Conservation (phyloP, 2,113 vertebrate genomes). For the Prionailurus viverrinus region DNA sequence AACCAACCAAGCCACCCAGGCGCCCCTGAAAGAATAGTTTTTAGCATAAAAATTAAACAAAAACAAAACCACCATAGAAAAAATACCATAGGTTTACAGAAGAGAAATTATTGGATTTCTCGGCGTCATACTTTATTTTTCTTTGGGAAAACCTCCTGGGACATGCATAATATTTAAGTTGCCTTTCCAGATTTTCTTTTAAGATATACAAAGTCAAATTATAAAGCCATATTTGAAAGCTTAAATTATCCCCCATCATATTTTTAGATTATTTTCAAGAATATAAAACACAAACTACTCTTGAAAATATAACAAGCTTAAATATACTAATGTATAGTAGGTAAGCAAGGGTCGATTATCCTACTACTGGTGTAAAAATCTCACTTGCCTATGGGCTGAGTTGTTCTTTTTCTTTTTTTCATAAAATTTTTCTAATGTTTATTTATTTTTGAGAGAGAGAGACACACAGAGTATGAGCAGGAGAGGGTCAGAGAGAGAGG, state of each 20-base stretch:
- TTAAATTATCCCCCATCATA: background rate
- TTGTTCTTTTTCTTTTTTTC: background rate
- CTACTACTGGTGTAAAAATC: background rate
- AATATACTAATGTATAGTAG: background rate
- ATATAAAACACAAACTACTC: background rate
- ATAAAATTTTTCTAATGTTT: no score
- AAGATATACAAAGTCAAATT: background rate
- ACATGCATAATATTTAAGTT: background rate
- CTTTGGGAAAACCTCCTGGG: background rate
- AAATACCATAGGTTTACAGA: background rate
- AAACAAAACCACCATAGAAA: background rate
- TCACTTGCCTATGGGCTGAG: background rate
- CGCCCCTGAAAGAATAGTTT: background rate
- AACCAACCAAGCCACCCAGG: no score
- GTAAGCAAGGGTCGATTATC: background rate
- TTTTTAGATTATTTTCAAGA: background rate
- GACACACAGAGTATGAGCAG: no score
- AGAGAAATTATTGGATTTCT: background rate
- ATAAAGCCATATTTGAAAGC: background rate
- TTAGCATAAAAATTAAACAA: background rate
- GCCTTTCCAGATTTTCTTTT: background rate
- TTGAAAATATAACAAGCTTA: background rate
- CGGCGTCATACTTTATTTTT: background rate
- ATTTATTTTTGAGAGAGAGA: no score
- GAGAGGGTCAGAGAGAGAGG: no score